phyloP scores from a whole-genome alignment of 2,113 vertebrate genomes.

The Nasalis larvatus region DNA sequence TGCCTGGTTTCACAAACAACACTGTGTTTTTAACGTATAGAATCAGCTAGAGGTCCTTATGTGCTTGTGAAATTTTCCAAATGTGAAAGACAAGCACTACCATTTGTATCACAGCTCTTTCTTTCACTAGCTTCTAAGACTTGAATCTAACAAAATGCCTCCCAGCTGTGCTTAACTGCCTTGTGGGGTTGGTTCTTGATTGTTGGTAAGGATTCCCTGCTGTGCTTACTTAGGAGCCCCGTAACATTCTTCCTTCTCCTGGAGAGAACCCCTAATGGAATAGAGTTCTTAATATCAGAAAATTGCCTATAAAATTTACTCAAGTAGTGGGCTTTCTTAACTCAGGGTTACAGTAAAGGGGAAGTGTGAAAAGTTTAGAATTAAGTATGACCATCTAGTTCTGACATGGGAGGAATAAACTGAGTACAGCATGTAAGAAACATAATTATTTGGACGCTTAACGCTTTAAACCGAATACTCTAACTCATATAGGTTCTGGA shows the following conservation, averaged over 20 bases:
- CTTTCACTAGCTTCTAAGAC: background rate
- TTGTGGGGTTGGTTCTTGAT: conserved; percentile 12
- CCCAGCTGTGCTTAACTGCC: conserved; percentile 7
- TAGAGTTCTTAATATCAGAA: conserved; percentile 11
- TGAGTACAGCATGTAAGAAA: background rate
- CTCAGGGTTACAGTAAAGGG: conserved; percentile 30
- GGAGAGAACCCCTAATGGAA: conserved; percentile 24
- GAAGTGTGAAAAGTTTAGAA: conserved; percentile 40
- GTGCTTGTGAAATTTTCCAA: background rate
- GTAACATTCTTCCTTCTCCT: background rate
- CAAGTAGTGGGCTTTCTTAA: background rate
- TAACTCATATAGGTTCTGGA: background rate
- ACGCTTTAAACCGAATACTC: conserved; percentile 7
- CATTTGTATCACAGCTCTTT: background rate
- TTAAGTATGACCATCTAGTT: background rate
- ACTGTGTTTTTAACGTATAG: background rate
- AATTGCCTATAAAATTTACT: conserved; percentile 40
- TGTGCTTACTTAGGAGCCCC: background rate
- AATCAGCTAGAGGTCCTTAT: background rate
- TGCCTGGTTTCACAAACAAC: background rate
- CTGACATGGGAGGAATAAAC: conserved; percentile 46
- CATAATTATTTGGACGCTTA: background rate
- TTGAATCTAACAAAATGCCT: background rate
- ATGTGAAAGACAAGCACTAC: background rate
- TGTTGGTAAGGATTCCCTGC: conserved; percentile 20